phyloP scores from a whole-genome alignment of 2,797 vertebrate species.

The Lateolabrax maculatus region DNA sequence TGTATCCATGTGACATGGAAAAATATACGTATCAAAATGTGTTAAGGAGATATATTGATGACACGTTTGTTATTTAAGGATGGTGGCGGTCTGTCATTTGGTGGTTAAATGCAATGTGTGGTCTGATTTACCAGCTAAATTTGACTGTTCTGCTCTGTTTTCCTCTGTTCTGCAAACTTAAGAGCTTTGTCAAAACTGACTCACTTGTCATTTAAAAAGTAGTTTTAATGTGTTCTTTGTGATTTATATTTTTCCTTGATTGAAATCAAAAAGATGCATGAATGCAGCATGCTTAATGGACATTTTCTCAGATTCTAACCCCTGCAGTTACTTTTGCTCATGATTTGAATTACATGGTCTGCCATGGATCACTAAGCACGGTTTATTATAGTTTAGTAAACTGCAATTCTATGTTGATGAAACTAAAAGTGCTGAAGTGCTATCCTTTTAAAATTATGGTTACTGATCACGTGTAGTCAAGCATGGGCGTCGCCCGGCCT shows the following conservation, averaged over 20 bases:
- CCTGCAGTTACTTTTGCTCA: slow-evolving; percentile 4
- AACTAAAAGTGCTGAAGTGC: background rate
- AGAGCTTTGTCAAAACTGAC: slow-evolving; percentile 12
- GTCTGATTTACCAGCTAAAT: slow-evolving; percentile 11
- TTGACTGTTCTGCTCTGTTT: slow-evolving; percentile 1
- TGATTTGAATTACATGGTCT: slow-evolving; percentile 3
- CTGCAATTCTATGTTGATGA: background rate
- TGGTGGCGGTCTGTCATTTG: background rate
- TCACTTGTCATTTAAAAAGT: background rate
- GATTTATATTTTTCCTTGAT: slow-evolving; percentile 11
- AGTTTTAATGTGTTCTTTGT: background rate
- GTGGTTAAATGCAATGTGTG: background rate
- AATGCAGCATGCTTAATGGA: background rate
- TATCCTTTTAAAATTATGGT: background rate
- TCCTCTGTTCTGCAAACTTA: background rate
- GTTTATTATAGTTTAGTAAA: slow-evolving; percentile 12
- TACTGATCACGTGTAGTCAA: too few species aligned
- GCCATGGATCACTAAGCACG: background rate
- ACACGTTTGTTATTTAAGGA: background rate
- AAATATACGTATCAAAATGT: background rate
- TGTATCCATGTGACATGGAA: background rate
- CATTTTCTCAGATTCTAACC: background rate
- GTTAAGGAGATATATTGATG: background rate
- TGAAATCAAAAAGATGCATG: slow-evolving; percentile 32
- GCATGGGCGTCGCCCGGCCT: too few species aligned